Evolutionary conservation across 2,888 invertebrate species (phyloP).

Genomic region (Emmelina monodactyla): DNA sequence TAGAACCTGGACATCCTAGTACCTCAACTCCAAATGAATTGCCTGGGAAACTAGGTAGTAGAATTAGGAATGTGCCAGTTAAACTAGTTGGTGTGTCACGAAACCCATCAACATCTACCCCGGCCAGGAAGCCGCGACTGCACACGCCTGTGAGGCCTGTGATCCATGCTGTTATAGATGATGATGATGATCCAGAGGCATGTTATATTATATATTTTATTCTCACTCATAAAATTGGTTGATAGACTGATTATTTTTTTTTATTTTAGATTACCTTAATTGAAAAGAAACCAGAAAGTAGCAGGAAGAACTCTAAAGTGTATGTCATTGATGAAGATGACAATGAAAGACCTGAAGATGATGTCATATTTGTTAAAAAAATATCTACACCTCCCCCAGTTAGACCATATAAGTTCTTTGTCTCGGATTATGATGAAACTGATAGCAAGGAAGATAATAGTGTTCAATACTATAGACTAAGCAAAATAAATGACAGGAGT

Average conservation of each 20-base stretch:
- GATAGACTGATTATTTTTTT: too few species aligned
- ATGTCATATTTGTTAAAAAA: slow-evolving; percentile 48
- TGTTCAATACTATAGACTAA: slow-evolving; percentile 33
- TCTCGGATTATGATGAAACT: slow-evolving; percentile 21
- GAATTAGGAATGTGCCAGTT: slow-evolving; percentile 31
- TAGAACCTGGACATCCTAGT: slow-evolving; percentile 42
- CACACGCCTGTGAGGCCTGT: slow-evolving; percentile 36
- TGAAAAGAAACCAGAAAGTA: slow-evolving; percentile 28
- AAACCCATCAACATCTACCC: slow-evolving; percentile 30
- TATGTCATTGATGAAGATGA: slow-evolving; percentile 41
- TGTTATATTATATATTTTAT: too few species aligned
- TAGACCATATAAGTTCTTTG: slow-evolving; percentile 36
- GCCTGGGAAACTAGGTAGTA: slow-evolving; percentile 19
- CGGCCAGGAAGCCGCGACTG: slow-evolving; percentile 32
- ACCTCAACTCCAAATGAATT: slow-evolving; percentile 50
- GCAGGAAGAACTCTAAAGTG: slow-evolving; percentile 31
- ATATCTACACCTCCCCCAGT: slow-evolving; percentile 29
- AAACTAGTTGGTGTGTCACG: slow-evolving; percentile 30
- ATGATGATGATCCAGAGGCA: slow-evolving; percentile 41
- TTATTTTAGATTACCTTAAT: slow-evolving; percentile 41
- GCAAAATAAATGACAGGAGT: slow-evolving; percentile 30
- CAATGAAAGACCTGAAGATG: slow-evolving; percentile 27
- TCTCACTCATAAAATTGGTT: too few species aligned
- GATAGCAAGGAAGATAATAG: slow-evolving; percentile 25
- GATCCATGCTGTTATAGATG: slow-evolving; percentile 35